Base-by-base conservation (phyloP, 2,888 invertebrate genomes). In the Ormia ochracea region DNA sequence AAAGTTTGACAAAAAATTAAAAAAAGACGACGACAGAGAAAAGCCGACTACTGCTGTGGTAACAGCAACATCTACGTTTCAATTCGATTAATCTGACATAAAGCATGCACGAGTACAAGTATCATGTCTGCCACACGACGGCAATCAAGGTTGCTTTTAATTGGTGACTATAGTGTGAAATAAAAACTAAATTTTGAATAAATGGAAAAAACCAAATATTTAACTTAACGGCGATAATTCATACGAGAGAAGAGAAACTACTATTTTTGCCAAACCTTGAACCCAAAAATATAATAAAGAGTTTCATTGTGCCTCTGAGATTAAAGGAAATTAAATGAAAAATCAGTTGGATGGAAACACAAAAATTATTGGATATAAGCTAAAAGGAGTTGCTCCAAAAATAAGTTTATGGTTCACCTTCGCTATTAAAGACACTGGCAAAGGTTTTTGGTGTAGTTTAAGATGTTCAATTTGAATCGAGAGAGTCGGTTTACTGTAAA, bases 111-210 rank as follows among this genome's bases (percentile, higher is more conserved):
- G n/a, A n/a, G n/a, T n/a, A n/a, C n/a, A n/a, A n/a, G n/a, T 66
- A 78, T 78, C 65, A 78, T 66, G 78, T 74, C 78, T 70, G 81
- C 81, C 81, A 81, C 81, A 81, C 81, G 78, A 81, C 81, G 69
- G 78, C 69, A 78, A 66, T 75, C 78, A 81, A 81, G 78, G 81
- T 75, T 70, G 45, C 31, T 36, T 70, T 68, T 75, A 73, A 76
- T 81, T 78, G 75, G 76, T 78, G 78, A 69, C 63, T 81, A 59
- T 69, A 73, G 68, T 80, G 80, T 76, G 61, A 66, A 73, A 72
- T 72, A 41, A 54, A 63, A 48, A n/a, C n/a, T n/a, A n/a, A 63
- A 23, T 19, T 3, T 23, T 21, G 2, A 59, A 36, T 17, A 38
- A 70, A 50, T 28, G 23, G 14, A 61, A 31, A 43, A 73, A 54